phyloP scores from a whole-genome alignment of 2,888 invertebrate genomes.

The Drosophila birchii region DNA sequence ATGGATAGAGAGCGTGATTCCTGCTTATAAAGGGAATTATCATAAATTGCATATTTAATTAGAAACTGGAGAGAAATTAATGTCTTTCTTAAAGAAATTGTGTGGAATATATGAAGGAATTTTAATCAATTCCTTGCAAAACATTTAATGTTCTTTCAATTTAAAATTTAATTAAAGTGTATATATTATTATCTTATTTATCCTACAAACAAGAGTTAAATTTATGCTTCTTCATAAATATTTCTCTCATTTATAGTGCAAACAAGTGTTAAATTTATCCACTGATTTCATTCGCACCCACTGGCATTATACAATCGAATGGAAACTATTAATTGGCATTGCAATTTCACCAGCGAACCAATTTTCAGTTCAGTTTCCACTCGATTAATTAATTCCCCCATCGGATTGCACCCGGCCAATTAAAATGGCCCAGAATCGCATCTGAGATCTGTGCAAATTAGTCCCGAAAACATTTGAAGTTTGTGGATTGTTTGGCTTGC shows the following conservation, averaged over 20 bases:
- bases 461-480: conserved; percentile 34
- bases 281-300: conserved; percentile 12
- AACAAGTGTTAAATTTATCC: background rate
- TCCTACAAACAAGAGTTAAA: too few species aligned
- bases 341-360: conserved; percentile 28
- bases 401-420: conserved; percentile 22
- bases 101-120: background rate
- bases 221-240: background rate
- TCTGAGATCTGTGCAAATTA: conserved; percentile 32
- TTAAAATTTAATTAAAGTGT: too few species aligned
- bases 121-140: too few species aligned
- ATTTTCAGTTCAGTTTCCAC: conserved; percentile 32
- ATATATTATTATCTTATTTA: too few species aligned
- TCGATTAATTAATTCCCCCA: conserved; percentile 26
- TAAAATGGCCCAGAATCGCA: conserved; percentile 14
- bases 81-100: background rate
- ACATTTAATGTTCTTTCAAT: too few species aligned
- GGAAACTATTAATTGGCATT: conserved; percentile 50
- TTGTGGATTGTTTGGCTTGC: conserved; percentile 25
- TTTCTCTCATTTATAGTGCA: background rate
- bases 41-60: background rate
- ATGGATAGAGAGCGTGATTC: background rate
- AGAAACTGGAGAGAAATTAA: background rate
- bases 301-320: conserved; percentile 65
- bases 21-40: background rate